Evolutionary conservation across 1,140 invertebrate genomes (phyloP).

Genomic region (Drosophila tristis): DNA sequence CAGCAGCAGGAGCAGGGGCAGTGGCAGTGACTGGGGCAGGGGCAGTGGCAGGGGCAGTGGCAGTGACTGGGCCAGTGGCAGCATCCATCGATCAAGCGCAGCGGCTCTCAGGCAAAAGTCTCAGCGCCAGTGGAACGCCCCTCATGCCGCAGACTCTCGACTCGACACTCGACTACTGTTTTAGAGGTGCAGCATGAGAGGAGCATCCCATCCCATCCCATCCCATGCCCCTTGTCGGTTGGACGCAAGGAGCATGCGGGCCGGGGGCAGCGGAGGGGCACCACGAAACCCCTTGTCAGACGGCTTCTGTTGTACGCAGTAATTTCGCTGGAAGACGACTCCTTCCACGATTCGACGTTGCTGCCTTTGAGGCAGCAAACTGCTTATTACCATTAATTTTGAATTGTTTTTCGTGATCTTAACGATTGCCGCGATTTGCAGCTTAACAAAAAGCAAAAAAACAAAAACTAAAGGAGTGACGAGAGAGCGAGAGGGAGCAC

Average conservation of each 20-base stretch:
- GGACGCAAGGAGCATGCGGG: background rate
- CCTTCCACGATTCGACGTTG: slow-evolving; percentile 14
- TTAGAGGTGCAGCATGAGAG: slow-evolving; percentile 14
- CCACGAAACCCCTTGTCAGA: slow-evolving; percentile 60
- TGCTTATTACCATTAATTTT: slow-evolving; percentile 84
- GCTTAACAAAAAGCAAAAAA: slow-evolving; percentile 67
- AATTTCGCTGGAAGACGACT: slow-evolving; percentile 69
- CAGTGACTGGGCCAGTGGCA: slow-evolving; percentile 10
- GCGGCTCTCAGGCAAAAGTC: slow-evolving; percentile 24
- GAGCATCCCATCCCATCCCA: too few relatives aligned
- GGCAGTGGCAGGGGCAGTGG: too few relatives aligned
- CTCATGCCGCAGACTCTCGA: slow-evolving; percentile 33
- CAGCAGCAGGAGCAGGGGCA: slow-evolving; percentile 3
- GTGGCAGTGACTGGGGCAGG: background rate
- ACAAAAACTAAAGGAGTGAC: slow-evolving; percentile 13
- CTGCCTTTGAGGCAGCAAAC: slow-evolving; percentile 54
- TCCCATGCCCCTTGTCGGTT: too few relatives aligned
- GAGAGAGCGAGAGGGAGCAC: slow-evolving; percentile 14
- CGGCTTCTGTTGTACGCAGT: slow-evolving; percentile 84
- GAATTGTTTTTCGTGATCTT: slow-evolving; percentile 84
- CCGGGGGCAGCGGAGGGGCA: slow-evolving; percentile 9
- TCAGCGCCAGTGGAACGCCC: slow-evolving; percentile 66
- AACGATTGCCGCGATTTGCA: slow-evolving; percentile 84
- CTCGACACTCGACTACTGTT: slow-evolving; percentile 31
- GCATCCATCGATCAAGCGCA: slow-evolving; percentile 70